Conservation (phyloP, 2,888 invertebrate genomes). For the Agrotis exclamationis region DNA sequence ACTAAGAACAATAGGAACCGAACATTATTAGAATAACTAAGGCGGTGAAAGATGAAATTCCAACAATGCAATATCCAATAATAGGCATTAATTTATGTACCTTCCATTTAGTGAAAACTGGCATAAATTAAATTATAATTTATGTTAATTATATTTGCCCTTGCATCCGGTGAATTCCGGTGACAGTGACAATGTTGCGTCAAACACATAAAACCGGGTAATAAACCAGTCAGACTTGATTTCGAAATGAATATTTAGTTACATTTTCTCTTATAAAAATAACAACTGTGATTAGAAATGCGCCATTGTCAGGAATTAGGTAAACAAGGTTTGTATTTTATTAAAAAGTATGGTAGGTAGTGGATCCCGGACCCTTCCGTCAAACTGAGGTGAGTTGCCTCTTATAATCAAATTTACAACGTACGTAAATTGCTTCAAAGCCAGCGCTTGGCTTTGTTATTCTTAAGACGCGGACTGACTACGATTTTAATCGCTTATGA, state of each 20-base stretch:
- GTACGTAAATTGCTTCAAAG: too few relatives aligned
- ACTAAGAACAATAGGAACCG: too few relatives aligned
- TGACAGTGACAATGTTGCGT: neutral
- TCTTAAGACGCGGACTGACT: too few relatives aligned
- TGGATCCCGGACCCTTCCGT: too few relatives aligned
- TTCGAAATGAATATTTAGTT: neutral
- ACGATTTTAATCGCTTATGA: too few relatives aligned
- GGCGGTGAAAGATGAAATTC: neutral
- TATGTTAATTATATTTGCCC: neutral
- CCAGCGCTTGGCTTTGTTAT: too few relatives aligned
- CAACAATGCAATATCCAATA: neutral
- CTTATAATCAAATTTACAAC: too few relatives aligned
- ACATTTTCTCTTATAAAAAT: neutral
- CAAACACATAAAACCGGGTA: neutral
- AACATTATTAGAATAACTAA: too few relatives aligned
- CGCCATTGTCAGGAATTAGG: neutral
- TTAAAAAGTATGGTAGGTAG: too few relatives aligned
- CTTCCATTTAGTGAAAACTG: neutral
- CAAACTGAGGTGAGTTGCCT: too few relatives aligned
- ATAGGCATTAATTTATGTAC: neutral
- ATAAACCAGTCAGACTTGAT: slow-evolving; percentile 3
- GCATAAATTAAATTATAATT: neutral
- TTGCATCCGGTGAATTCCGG: slow-evolving; percentile 3
- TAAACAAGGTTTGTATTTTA: too few relatives aligned
- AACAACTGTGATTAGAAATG: neutral